Evolutionary conservation across 2,888 invertebrate genomes (phyloP).

Genomic region (Dilophus febrilis): DNA sequence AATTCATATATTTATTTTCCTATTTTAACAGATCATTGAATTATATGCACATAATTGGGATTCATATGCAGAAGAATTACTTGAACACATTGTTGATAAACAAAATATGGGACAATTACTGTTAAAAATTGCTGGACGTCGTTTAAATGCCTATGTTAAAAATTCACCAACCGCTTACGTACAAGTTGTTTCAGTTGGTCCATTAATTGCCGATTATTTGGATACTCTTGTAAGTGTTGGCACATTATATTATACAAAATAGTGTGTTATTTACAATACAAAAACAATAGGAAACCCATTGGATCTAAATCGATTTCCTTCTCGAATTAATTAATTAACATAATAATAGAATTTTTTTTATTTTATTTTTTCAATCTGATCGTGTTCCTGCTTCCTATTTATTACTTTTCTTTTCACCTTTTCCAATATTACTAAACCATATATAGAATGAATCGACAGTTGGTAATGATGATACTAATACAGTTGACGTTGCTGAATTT

Average conservation of each 20-base stretch:
- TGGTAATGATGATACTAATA: no score
- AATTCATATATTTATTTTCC: not conserved
- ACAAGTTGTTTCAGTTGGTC: constrained; percentile 60
- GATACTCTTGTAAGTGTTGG: constrained; percentile 39
- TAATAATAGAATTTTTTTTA: no score
- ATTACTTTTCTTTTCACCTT: no score
- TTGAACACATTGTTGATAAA: constrained; percentile 49
- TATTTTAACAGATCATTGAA: constrained; percentile 34
- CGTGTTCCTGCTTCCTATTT: no score
- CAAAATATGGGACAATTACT: constrained; percentile 51
- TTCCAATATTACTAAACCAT: no score
- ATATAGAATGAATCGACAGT: no score
- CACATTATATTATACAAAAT: not conserved
- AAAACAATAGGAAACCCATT: no score
- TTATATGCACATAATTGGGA: constrained; percentile 47
- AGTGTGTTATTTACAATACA: no score
- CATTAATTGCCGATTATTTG: constrained; percentile 58
- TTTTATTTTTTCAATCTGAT: no score
- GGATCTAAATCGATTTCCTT: no score
- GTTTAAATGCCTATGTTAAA: constrained; percentile 49
- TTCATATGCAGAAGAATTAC: constrained; percentile 39
- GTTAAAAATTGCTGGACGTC: constrained; percentile 62
- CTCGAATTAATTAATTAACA: no score
- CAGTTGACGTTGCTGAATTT: no score
- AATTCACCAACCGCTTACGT: constrained; percentile 40